A percentile compares a stretch with the other conserved stretches of the same genome.
phyloP scores from a whole-genome alignment of 2,113 vertebrate genomes.

The Python bivittatus region DNA sequence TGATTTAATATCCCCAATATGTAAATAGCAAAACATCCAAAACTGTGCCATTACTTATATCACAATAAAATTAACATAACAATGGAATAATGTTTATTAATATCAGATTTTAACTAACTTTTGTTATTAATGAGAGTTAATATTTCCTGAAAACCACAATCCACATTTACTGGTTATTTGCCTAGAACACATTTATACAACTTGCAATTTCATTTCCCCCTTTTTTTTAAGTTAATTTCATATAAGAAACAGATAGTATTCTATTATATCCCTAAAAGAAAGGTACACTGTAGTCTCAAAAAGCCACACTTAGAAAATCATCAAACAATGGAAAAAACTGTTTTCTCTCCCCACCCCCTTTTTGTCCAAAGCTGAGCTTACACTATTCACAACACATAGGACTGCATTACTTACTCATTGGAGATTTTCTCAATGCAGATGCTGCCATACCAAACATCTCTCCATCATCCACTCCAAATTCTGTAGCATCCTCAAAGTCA shows the following conservation, averaged over 20 bases:
- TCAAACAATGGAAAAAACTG: neutral
- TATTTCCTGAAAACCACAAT: neutral
- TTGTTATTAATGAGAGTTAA: neutral
- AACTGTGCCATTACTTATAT: neutral
- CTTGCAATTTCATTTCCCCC: neutral
- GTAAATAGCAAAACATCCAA: neutral
- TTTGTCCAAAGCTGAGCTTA: neutral
- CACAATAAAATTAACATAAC: neutral
- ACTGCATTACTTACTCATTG: conserved; percentile 88
- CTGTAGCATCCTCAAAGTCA: conserved; percentile 97
- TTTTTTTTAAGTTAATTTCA: neutral
- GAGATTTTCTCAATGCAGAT: conserved; percentile 90
- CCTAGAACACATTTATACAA: neutral
- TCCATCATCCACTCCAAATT: conserved; percentile 96
- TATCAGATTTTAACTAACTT: neutral
- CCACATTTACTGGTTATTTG: neutral
- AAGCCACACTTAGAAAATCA: neutral
- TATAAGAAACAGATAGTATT: neutral
- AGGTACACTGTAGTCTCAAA: neutral
- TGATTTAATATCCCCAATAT: neutral
- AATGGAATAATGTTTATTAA: neutral
- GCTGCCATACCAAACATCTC: conserved; percentile 96
- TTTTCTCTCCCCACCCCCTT: neutral
- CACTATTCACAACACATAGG: neutral
- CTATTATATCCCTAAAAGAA: neutral